Percentiles rank a stretch among this genome's conserved stretches.
Evolutionary conservation across 2,797 vertebrate species (phyloP).

Genomic region (Ispidina picta): DNA sequence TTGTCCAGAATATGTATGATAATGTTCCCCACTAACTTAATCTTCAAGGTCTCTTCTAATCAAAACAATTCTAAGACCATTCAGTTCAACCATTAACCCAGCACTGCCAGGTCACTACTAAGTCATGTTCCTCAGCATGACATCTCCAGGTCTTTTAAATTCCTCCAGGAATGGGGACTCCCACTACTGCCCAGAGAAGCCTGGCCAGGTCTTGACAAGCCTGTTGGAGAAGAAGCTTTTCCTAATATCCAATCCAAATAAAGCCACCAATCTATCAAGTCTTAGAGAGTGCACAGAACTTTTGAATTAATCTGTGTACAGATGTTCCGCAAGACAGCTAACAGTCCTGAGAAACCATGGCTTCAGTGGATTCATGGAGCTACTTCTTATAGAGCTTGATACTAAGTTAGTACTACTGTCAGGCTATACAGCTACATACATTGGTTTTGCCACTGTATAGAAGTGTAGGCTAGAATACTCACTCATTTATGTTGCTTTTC

Average conservation of each 20-base stretch:
- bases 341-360: background rate
- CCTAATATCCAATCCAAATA: background rate
- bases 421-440: background rate
- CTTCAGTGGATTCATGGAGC: background rate
- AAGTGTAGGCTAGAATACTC: background rate
- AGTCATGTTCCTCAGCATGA: background rate
- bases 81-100: background rate
- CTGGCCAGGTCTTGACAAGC: background rate
- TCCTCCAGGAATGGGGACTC: background rate
- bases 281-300: background rate
- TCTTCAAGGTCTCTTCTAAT: background rate
- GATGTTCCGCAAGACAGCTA: background rate
- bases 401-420: background rate
- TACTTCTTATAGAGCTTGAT: background rate
- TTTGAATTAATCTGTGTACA: background rate
- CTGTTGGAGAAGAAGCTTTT: background rate
- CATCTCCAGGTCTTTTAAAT: background rate
- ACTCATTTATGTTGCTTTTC: constrained; percentile 21
- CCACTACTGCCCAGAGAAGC: background rate
- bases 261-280: no score
- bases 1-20: background rate
- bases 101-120: background rate
- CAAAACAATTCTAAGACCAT: background rate
- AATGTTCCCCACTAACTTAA: rapidly evolving
- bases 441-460: background rate